phyloP scores from a whole-genome alignment of 2,113 vertebrate genomes.

The Numida meleagris region DNA sequence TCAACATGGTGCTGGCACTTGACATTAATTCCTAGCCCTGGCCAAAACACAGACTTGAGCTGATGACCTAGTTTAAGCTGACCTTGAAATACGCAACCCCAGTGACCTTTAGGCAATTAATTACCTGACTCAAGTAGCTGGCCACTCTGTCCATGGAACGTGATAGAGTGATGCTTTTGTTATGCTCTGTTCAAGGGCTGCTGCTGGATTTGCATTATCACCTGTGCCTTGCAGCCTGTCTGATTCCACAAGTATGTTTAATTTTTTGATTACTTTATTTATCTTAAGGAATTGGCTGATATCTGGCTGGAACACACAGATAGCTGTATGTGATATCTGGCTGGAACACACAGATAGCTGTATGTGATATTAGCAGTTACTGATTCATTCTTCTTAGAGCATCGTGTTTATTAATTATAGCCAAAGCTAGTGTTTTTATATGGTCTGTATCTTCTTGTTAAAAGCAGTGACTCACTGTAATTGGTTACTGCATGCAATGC shows the following conservation, averaged over 20 bases:
- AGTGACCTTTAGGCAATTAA: background rate
- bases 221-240: background rate
- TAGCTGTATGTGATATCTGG: background rate
- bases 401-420: background rate
- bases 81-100: background rate
- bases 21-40: background rate
- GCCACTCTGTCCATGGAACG: background rate
- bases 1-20: background rate
- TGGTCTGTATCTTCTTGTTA: background rate
- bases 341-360: background rate
- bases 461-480: background rate
- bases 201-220: background rate
- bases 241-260: fast-evolving
- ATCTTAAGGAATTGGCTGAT: background rate
- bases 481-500: background rate
- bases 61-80: background rate
- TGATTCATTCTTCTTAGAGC: background rate
- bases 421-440: background rate
- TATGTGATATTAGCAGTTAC: background rate
- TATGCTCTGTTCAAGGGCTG: background rate
- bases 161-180: background rate
- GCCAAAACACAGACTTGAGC: background rate
- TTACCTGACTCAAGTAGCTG: background rate
- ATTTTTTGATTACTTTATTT: background rate
- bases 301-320: background rate